Percentiles rank a stretch among this genome's conserved stretches.
Conservation (phyloP, 2,888 invertebrate species). For the Drosophila peninsularis region DNA sequence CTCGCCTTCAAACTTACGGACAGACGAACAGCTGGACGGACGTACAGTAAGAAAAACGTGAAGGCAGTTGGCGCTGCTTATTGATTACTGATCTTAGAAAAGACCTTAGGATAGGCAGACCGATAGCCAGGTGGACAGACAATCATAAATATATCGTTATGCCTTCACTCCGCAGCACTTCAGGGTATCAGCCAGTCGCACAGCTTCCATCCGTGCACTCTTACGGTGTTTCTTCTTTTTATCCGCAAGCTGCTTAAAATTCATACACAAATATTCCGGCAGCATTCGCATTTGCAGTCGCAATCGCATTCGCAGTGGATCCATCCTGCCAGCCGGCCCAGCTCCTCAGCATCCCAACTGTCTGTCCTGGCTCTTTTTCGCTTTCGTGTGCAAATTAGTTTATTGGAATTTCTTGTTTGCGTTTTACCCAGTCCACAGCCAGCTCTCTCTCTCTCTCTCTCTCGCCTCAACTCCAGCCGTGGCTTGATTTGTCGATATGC, state of each 20-base stretch:
- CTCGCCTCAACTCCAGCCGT: neutral
- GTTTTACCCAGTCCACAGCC: constrained; percentile 40
- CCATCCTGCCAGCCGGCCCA: neutral
- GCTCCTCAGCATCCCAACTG: constrained; percentile 17
- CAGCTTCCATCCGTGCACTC: no score
- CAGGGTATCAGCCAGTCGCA: neutral
- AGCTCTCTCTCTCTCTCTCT: neutral
- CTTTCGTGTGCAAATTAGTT: constrained; percentile 82
- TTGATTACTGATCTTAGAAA: no score
- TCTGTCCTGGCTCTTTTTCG: constrained; percentile 47
- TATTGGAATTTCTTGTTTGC: constrained; percentile 81
- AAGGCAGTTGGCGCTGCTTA: no score
- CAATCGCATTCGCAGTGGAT: constrained; percentile 5
- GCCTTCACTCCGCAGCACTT: neutral
- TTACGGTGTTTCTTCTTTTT: constrained; percentile 30
- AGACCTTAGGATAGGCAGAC: no score
- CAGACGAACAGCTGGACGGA: no score
- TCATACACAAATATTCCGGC: constrained; percentile 71
- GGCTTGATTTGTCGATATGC: constrained; percentile 15
- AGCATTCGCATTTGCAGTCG: constrained; percentile 23
- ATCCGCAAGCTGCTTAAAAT: constrained; percentile 73
- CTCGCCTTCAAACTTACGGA: neutral
- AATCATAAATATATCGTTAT: no score
- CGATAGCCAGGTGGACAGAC: no score
- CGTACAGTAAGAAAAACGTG: no score